Conservation (phyloP, 2,888 invertebrate species). For the Dendrolimus pini region DNA sequence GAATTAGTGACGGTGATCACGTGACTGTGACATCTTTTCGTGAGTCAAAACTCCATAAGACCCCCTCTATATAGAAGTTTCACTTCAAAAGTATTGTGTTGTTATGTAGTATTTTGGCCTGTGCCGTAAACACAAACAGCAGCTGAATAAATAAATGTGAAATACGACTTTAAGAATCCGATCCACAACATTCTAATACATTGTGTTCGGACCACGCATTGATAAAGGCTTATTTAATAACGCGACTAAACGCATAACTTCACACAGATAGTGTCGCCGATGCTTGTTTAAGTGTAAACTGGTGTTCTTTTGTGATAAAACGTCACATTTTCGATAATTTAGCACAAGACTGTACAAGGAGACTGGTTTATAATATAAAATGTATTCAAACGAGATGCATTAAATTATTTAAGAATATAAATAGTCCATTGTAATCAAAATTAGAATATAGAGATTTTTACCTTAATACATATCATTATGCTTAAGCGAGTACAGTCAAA, state of each 20-base stretch:
- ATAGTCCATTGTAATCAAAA: not conserved
- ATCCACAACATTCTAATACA: conserved; percentile 26
- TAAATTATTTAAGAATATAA: conserved; percentile 31
- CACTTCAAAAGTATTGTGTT: too few relatives aligned
- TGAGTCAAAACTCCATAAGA: too few relatives aligned
- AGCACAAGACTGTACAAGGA: conserved; percentile 33
- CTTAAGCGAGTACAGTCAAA: not conserved
- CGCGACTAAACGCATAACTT: conserved; percentile 62
- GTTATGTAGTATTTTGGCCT: too few relatives aligned
- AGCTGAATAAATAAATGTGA: too few relatives aligned
- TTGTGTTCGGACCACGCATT: conserved; percentile 24
- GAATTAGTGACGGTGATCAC: too few relatives aligned
- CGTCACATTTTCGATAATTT: conserved; percentile 69
- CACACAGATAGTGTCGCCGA: conserved; percentile 47
- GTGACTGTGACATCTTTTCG: too few relatives aligned
- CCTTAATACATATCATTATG: not conserved
- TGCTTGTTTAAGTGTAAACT: conserved; percentile 74
- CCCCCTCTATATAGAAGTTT: too few relatives aligned
- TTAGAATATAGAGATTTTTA: conserved; percentile 12
- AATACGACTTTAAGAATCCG: not conserved
- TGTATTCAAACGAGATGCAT: conserved; percentile 38
- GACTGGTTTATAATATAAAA: conserved; percentile 39
- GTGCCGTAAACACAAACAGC: too few relatives aligned
- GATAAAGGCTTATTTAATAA: conserved; percentile 69
- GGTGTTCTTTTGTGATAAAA: conserved; percentile 68